phyloP scores from a whole-genome alignment of 2,113 vertebrate species.

The Microcebus murinus region DNA sequence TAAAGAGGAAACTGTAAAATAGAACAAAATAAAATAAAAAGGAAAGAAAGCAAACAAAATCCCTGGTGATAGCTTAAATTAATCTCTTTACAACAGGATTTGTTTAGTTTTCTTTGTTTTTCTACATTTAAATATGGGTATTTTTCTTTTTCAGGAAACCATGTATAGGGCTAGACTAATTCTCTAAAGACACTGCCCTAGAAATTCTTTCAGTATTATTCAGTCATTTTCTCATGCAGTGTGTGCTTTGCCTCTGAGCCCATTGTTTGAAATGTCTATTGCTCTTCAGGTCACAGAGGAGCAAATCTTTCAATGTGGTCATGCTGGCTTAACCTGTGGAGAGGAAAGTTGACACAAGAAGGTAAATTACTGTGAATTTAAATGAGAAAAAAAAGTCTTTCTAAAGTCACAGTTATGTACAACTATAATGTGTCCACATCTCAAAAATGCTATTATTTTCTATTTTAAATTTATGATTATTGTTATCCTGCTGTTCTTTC shows the following conservation, averaged over 20 bases:
- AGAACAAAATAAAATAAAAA: background rate
- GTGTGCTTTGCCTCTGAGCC: slow-evolving; percentile 51
- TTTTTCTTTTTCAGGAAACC: slow-evolving; percentile 55
- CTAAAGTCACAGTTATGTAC: slow-evolving; percentile 52
- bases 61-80: slow-evolving; percentile 2
- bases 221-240: slow-evolving; percentile 47
- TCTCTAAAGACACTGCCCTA: background rate
- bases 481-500: background rate
- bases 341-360: slow-evolving; percentile 46
- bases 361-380: slow-evolving; percentile 75
- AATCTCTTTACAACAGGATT: background rate
- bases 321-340: slow-evolving; percentile 43
- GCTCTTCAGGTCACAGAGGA: slow-evolving; percentile 63
- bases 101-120: slow-evolving; percentile 38
- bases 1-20: background rate
- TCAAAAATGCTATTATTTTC: slow-evolving; percentile 59
- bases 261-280: slow-evolving; percentile 63
- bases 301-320: slow-evolving; percentile 60
- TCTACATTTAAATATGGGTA: background rate
- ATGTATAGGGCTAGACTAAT: background rate
- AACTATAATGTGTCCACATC: slow-evolving; percentile 26
- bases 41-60: background rate
- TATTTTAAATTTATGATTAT: slow-evolving; percentile 60
- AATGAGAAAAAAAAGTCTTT: slow-evolving; percentile 52
- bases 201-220: slow-evolving; percentile 52